phyloP scores from a whole-genome alignment of 1,140 invertebrate genomes.

The Lucilia sericata region DNA sequence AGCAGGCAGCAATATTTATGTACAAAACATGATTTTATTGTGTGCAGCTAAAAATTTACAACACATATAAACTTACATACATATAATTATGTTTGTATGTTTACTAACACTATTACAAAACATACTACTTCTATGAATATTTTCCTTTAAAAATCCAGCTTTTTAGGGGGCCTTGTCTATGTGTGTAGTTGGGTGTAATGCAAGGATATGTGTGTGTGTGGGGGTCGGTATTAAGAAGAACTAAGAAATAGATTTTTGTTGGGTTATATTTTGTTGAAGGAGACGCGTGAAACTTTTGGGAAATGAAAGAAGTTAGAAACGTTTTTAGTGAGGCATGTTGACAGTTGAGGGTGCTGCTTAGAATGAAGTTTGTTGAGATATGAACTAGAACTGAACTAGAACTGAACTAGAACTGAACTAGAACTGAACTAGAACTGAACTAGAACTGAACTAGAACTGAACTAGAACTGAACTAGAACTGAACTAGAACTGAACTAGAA shows the following conservation, averaged over 20 bases:
- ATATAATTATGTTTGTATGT: not conserved
- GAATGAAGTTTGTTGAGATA: no score
- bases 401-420: no score
- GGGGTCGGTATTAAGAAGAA: not conserved
- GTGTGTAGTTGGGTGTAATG: not conserved
- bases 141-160: not conserved
- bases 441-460: no score
- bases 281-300: not conserved
- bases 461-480: no score
- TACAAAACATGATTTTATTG: slow-evolving; percentile 9
- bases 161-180: not conserved
- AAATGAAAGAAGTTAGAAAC: not conserved
- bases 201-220: not conserved
- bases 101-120: not conserved
- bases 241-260: not conserved
- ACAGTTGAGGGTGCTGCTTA: no score
- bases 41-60: not conserved
- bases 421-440: no score
- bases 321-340: not conserved
- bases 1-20: not conserved
- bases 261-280: not conserved
- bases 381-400: no score
- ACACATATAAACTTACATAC: not conserved
- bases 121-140: not conserved
- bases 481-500: no score